Base-by-base conservation (phyloP, 2,888 invertebrate species). In the Trilocha varians region DNA sequence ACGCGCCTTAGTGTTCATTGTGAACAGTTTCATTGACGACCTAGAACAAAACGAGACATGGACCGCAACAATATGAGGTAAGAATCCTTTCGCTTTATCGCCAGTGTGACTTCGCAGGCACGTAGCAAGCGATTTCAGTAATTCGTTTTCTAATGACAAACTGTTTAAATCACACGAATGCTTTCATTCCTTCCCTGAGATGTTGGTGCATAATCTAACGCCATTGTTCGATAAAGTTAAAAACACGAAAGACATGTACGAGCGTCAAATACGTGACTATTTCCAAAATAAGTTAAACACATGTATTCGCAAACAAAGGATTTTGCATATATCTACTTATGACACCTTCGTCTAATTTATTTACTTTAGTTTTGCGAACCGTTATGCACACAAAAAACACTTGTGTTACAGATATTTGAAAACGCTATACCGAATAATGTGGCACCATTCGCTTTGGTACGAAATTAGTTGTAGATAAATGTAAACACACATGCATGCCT, bases 11-110 rank as follows among this genome's bases (percentile, higher is more conserved):
- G 50, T 56, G 49, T 40, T 47, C 59, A 54, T 52, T 47, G 25
- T 25, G 11, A 33, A 47, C 55, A 59, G 49, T 47, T 50, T 47
- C 53, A 53, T 50, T 47, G 41, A 49, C 46, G 41, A 49, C 48
- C 42, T 39, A 51, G 46, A 41, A 38, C 43, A 46, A 40, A 48
- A 32, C 16, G 53, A 61, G 75, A 65, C 50, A 82, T 82, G 79
- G 82, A 82, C 60, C 78, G 82, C 60, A 83, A 73, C 59, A 70
- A 72, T 78, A 78, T 83, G 79, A 84, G 85, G 85, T 82, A 63
- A 72, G 79, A 59, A 55, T 38, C 34, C 37, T 42, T 42, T 42
- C 38, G 42, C 38, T 42, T 32, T 25, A 25, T 25, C 25, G 2
- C 4, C 6, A 25, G 25, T 11, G 5, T 25, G 6, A 6, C 25